Base-by-base conservation (phyloP, 2,888 invertebrate genomes). In the Temnothorax unifasciatus region DNA sequence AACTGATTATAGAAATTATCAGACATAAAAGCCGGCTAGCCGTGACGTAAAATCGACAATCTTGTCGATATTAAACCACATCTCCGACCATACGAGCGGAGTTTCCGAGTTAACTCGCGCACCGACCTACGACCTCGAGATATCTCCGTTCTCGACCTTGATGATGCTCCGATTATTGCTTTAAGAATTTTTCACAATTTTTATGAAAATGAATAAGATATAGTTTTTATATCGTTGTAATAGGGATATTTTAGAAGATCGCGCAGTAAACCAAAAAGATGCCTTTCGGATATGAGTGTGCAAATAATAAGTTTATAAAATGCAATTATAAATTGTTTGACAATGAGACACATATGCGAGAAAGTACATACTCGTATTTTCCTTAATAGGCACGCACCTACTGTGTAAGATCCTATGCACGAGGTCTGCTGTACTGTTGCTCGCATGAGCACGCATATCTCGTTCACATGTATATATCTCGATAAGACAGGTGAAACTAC, bases 101-200 rank as follows among this genome's bases (percentile, higher is more conserved):
- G 74, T 71, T 83, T 59, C 52, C 79, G 69, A 85, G 79, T 86
- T 81, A 86, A 82, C 81, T 68, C 83, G 85, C 68, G 52, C 73
- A 75, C 13, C 77, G 87, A 90, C 89, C 90, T 89, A 85, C 47
- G 89, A 90, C 83, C 87, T 85, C 83, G 85, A 54, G 82, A 85
- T 82, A 85, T 85, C 86, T 64, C 34, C 82, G 61, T 71, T 84
- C 64, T 29, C 73, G 76, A 85, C 85, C 74, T 79, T 77, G 75
- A 64, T 57, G 25, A 71, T 61, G 59, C 66, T 50, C 3, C 47
- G 34, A 82, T 77, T 59, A 18, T 41, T 18, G 15, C 38, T 63
- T 44, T 15, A 59, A 59, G 13, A 59, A 47, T 41, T 54, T 47
- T 25, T 25, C 18, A 9, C 5, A 21, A 21, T 18, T 57, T 79